These are phyloP conservation scores for Noctua janthina DNA, from an alignment of 2,888 invertebrate species.

Conservation along the genomic window DNA sequence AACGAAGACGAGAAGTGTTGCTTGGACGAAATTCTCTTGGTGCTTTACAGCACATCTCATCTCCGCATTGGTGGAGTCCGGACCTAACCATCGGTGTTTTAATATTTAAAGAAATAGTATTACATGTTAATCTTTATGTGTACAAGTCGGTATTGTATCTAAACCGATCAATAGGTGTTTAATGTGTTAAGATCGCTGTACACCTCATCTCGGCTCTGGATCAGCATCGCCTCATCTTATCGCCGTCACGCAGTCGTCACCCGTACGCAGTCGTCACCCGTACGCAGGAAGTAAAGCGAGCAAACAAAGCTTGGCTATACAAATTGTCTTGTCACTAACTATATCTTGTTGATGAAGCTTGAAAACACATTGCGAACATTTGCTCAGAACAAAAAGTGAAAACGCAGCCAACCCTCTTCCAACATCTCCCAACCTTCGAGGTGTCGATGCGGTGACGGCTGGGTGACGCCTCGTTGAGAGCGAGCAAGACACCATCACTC, in stretches of 20 bases:
- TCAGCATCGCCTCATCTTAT: slow-evolving; percentile 7
- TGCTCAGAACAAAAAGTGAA: background rate
- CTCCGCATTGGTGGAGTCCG: background rate
- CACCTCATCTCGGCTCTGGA: slow-evolving; percentile 33
- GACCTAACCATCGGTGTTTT: slow-evolving; percentile 41
- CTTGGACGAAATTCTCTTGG: background rate
- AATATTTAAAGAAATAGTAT: slow-evolving; percentile 56
- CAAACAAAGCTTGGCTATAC: background rate
- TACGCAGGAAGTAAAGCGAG: background rate
- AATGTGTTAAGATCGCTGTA: slow-evolving; percentile 49
- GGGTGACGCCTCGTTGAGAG: background rate
- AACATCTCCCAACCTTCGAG: background rate
- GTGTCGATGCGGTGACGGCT: background rate
- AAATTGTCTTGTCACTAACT: too few species aligned
- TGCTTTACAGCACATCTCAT: background rate
- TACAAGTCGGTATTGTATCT: slow-evolving; percentile 47
- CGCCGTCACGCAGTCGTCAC: background rate
- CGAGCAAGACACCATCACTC: background rate
- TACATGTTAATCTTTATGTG: slow-evolving; percentile 52
- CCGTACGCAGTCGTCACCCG: background rate
- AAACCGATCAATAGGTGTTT: slow-evolving; percentile 53
- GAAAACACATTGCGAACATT: background rate
- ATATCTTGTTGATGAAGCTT: background rate
- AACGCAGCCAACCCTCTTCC: background rate
- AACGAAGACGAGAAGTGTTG: background rate